Conservation (phyloP, 2,797 vertebrate genomes). For the Pantherophis alleghaniensis region DNA sequence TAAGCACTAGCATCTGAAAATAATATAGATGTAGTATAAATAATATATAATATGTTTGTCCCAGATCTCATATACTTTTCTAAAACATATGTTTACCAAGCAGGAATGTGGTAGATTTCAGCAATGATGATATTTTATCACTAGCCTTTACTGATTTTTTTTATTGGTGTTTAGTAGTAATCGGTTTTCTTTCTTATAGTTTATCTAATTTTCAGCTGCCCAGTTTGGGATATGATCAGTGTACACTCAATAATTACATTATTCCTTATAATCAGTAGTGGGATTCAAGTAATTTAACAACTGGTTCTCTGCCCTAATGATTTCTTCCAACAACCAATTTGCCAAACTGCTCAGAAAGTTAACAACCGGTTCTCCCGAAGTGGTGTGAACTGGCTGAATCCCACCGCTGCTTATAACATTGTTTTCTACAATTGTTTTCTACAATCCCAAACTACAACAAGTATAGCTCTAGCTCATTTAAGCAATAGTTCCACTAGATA, state of each 20-base stretch:
- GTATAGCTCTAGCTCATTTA: background rate
- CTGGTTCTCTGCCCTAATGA: too few relatives aligned
- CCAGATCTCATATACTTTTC: conserved; percentile 6
- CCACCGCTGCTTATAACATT: too few relatives aligned
- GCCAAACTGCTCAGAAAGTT: too few relatives aligned
- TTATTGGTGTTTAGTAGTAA: conserved; percentile 5
- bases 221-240: background rate
- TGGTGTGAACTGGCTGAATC: too few relatives aligned
- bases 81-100: conserved; percentile 20
- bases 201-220: conserved; percentile 18
- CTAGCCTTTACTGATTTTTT: background rate
- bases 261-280: background rate
- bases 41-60: background rate
- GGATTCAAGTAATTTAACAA: too few relatives aligned
- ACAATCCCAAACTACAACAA: background rate
- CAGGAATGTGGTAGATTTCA: background rate
- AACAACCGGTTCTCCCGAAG: too few relatives aligned
- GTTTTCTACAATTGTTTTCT: background rate
- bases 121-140: conserved; percentile 11
- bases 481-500: background rate
- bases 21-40: conserved; percentile 37
- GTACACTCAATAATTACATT: background rate
- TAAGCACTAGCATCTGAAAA: conserved; percentile 51
- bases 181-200: background rate
- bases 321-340: too few relatives aligned